Percentiles rank a stretch among this genome's conserved stretches.
These are phyloP conservation scores for Drosophila lowei DNA, from an alignment of 1,140 invertebrate species.

Conservation along the genomic window DNA sequence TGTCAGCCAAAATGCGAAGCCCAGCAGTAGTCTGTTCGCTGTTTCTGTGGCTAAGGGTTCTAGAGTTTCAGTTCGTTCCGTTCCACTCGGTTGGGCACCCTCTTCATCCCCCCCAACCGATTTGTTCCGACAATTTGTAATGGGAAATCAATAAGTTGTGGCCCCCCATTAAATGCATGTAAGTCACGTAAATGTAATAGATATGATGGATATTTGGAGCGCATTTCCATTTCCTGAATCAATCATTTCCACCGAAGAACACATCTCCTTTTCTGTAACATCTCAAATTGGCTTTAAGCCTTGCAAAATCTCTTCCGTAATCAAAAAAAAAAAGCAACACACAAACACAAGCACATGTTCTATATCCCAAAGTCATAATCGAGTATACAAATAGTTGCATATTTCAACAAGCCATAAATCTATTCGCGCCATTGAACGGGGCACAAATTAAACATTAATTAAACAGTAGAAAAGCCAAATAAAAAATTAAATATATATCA, in stretches of 20 bases:
- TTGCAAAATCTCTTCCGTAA: constrained; percentile 25
- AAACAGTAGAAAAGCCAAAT: constrained; percentile 41
- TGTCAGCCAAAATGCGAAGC: constrained; percentile 17
- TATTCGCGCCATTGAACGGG: constrained; percentile 56
- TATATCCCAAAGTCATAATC: constrained; percentile 28
- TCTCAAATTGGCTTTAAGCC: constrained; percentile 16
- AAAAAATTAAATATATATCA: constrained; percentile 38
- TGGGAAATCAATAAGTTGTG: constrained; percentile 60
- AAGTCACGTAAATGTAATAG: constrained; percentile 45
- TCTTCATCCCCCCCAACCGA: neutral
- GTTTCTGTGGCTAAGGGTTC: constrained; percentile 24
- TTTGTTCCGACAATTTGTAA: constrained; percentile 36
- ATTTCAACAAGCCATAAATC: constrained; percentile 65
- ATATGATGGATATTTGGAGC: constrained; percentile 14
- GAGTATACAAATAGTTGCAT: constrained; percentile 51
- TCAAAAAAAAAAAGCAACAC: constrained; percentile 16
- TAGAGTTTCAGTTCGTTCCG: constrained; percentile 28
- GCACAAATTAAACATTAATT: constrained; percentile 59
- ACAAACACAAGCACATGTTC: constrained; percentile 32
- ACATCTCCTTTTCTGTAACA: constrained; percentile 17
- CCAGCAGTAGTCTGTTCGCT: constrained; percentile 15
- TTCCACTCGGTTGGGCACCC: neutral
- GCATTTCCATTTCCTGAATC: constrained; percentile 25
- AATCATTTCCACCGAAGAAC: constrained; percentile 24
- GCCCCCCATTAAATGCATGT: constrained; percentile 42